Evolutionary conservation across 35 echinoderm and acorn worm species (phyloP), one percentile per base, ranked within the genome.

Genomic region (Ophiothrix spiculata): DNA sequence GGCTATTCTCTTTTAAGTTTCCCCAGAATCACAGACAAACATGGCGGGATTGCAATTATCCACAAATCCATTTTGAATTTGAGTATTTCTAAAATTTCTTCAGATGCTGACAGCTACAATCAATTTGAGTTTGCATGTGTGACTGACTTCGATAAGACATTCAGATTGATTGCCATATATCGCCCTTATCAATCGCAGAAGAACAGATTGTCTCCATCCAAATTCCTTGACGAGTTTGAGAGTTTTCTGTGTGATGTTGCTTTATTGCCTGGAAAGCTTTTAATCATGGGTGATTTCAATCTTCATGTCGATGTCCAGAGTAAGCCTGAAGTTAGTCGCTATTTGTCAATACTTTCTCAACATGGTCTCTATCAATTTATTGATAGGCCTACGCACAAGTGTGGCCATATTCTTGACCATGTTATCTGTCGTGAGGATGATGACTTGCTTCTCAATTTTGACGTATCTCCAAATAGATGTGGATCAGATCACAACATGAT

Each of bases 41-140:
- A 38, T 37, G 81, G 49, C 4, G 81, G 81, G 54, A 69, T 84
- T 37, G 45, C 54, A 32, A 84, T 84, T 10, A 84, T 84, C 33
- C 63, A 32, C 36, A 84, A 69, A 33, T 32, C 81, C 0, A 6
- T 46, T 32, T 31, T 39, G 38, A 80, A 80, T 38, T 35, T 84
- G 29, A 0, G 1, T 0, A 69, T 32, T 10, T 64, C 33, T 37
- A 4, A 25, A 38, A 32, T 84, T 35, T 8, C 4, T 17, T 34
- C 21, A 28, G 49, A 36, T 37, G 29, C 33, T 11, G 38, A 37
- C 13, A 35, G 1, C n/a, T 32, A 40, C 11, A 56, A 36, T 0
- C 33, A 31, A 64, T 69, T 56, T 69, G 81, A 40, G 33, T 73
- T 8, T 69, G 6, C 21, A 19, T 56, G 39, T 37, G 34, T 80